A percentile compares a stretch with the other conserved stretches of the same genome.
These are phyloP conservation scores for Lycodopsis pacificus DNA, from an alignment of 2,797 vertebrate genomes.

Conservation along the genomic window DNA sequence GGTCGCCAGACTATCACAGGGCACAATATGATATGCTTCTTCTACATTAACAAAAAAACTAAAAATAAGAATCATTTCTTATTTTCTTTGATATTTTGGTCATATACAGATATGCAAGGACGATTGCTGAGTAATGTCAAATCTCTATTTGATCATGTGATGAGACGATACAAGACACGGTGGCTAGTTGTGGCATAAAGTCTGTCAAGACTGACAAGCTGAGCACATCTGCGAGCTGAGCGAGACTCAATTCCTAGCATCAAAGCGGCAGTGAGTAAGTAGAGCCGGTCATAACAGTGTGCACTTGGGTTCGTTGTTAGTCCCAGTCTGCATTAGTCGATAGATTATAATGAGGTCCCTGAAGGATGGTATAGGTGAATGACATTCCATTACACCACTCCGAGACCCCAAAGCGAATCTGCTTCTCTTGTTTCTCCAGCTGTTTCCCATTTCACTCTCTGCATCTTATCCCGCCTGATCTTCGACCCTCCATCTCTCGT, in stretches of 20 bases:
- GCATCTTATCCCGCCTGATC: conserved; percentile 36
- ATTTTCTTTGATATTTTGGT: no score
- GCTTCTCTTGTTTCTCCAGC: conserved; percentile 23
- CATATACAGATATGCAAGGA: no score
- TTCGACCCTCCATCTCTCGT: conserved; percentile 19
- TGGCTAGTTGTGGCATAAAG: no score
- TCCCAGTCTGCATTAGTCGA: conserved; percentile 51
- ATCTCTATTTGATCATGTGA: not conserved
- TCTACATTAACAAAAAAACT: no score
- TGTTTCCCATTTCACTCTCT: conserved; percentile 32
- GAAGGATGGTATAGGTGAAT: conserved; percentile 55
- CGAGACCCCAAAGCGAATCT: conserved; percentile 45
- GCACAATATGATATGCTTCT: no score
- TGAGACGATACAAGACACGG: no score
- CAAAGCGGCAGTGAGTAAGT: not conserved
- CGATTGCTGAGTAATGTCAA: not conserved
- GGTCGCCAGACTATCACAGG: no score
- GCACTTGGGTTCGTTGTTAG: not conserved
- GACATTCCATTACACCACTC: conserved; percentile 43
- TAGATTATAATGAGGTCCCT: conserved; percentile 66
- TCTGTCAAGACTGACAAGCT: no score
- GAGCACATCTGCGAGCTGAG: not conserved
- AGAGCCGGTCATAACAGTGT: not conserved
- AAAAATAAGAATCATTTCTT: no score
- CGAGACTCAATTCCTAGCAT: not conserved